Base-by-base conservation (phyloP, 2,113 vertebrate species). In the Melanerpes aurifrons region DNA sequence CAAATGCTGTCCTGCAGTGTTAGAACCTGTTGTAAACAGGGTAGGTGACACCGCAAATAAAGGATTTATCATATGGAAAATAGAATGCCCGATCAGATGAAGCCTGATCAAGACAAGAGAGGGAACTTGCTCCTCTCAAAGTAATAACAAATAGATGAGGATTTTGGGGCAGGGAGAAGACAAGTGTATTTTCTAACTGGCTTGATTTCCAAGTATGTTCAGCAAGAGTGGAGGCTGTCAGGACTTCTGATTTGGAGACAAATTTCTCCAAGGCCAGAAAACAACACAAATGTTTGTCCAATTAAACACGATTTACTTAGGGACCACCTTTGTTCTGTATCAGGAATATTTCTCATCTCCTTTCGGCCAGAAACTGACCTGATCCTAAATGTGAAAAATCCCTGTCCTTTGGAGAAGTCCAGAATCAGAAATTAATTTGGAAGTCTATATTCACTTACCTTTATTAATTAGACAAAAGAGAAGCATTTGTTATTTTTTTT, bases 121-220 rank as follows among this genome's bases (percentile, higher is more conserved):
- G 9, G 47, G 32, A 48, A 53, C 0, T 3, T 47, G 28, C 12
- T 64, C 22, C 68, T 45, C 22, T 31, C 25, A 19, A 86, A 64
- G 31, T 26, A 82, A 43, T 4, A 4, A 12, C 15, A 64, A 19
- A 18, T 1, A 12, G 7, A 26, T 28, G 54, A 54, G n/a, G n/a
- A 9, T 56, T 61, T 61, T 4, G 57, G 29, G n/a, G 45, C 35
- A 62, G 43, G 18, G 32, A 59, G 28, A 78, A 73, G 18, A 15
- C 48, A 72, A 67, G 45, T 20, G 22, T 4, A 8, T 64, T 82
- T 86, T 78, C 43, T 31, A 68, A 47, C 32, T 63, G 31, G 6
- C 17, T 31, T 2, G 9, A 14, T 73, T 86, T 64, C n/a, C 28
- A 58, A 50, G 48, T 5, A 47, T 0, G 0, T 54, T 48, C 18